Evolutionary conservation across 2,113 vertebrate species (phyloP).

Genomic region (Sinocyclocheilus anophthalmus): DNA sequence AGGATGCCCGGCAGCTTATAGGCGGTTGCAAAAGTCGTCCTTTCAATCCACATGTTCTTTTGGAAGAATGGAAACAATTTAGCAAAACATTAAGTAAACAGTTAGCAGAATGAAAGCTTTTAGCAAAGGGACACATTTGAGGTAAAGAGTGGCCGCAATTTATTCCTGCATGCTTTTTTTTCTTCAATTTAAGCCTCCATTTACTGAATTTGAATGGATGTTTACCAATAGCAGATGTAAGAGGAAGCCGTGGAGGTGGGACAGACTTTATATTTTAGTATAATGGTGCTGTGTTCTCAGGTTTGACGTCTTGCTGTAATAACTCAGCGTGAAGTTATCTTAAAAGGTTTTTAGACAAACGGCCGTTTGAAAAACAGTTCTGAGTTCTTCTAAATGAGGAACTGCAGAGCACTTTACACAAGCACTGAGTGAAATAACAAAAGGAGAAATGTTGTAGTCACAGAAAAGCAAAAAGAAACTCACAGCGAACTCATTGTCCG

Average conservation of each 20-base stretch:
- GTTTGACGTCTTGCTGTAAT: background rate
- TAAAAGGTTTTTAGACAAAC: background rate
- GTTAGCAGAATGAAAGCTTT: constrained; percentile 1
- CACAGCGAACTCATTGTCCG: constrained; percentile 98
- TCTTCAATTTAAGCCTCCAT: constrained; percentile 12
- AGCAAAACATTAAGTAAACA: background rate
- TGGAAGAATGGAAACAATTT: background rate
- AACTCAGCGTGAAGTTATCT: background rate
- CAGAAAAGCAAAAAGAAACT: constrained; percentile 51
- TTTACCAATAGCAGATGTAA: constrained; percentile 40
- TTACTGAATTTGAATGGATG: constrained; percentile 36
- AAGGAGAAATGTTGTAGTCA: background rate
- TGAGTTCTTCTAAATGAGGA: background rate
- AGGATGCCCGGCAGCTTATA: constrained; percentile 96
- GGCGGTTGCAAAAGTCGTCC: constrained; percentile 88
- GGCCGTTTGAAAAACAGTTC: background rate
- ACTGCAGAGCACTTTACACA: background rate
- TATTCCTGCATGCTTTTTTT: background rate
- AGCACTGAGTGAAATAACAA: background rate
- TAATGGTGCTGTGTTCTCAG: background rate
- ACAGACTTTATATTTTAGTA: constrained; percentile 8
- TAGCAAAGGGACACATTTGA: background rate
- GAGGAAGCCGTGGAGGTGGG: background rate
- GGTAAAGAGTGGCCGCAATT: background rate
- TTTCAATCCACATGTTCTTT: constrained; percentile 99